Evolutionary conservation across 2,797 vertebrate genomes (phyloP).

Genomic region (Chaenodraco wilsoni): DNA sequence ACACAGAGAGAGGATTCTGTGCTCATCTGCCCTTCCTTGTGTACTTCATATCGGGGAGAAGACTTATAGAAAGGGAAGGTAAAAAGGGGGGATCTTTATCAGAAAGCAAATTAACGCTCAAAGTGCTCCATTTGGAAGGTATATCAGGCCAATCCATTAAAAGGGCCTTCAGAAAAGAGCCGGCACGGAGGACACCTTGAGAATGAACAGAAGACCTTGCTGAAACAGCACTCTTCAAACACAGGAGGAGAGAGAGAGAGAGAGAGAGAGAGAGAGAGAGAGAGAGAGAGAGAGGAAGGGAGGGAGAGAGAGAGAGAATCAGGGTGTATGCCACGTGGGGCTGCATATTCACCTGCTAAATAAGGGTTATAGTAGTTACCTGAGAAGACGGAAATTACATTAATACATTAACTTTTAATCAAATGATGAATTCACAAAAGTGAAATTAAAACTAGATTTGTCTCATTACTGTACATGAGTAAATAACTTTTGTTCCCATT

Average conservation of each 20-base stretch:
- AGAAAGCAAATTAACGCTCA: slow-evolving; percentile 99
- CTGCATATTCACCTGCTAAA: slow-evolving; percentile 90
- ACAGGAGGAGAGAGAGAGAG: slow-evolving; percentile 78
- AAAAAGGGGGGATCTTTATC: slow-evolving; percentile 94
- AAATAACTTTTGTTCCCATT: slow-evolving; percentile 23
- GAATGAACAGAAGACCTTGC: slow-evolving; percentile 98
- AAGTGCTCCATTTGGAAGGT: slow-evolving; percentile 99
- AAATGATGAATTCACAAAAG: slow-evolving; percentile 21
- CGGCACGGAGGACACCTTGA: slow-evolving; percentile 97
- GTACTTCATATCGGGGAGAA: slow-evolving; percentile 97
- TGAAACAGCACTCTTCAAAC: slow-evolving; percentile 95
- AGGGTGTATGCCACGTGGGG: slow-evolving; percentile 55
- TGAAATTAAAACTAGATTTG: background rate
- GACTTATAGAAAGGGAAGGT: slow-evolving; percentile 97
- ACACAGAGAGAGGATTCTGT: slow-evolving; percentile 92
- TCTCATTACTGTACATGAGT: background rate
- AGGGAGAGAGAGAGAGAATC: no score
- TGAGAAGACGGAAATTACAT: slow-evolving; percentile 41
- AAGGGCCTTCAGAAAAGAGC: slow-evolving; percentile 96
- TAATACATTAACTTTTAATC: slow-evolving; percentile 26
- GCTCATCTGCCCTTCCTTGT: slow-evolving; percentile 98
- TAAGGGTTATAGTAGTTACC: slow-evolving; percentile 88
- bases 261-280: slow-evolving; percentile 30
- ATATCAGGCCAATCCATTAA: slow-evolving; percentile 99
- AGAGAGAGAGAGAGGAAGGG: slow-evolving; percentile 36